Conservation (phyloP, 2,888 invertebrate genomes). For the Drosophila lacicola region DNA sequence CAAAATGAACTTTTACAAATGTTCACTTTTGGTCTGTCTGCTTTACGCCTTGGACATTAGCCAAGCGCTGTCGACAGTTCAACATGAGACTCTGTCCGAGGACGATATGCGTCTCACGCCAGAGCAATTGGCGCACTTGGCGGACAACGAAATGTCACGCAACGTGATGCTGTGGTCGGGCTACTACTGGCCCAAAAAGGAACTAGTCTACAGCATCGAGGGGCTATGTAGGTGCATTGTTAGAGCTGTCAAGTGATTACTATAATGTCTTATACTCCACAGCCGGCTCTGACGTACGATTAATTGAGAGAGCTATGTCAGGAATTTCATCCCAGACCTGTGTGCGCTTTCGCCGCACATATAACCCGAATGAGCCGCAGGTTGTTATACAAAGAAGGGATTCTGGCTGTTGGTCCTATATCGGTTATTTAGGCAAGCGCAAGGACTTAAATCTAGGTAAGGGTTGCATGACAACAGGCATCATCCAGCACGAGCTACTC, state of each 20-base stretch:
- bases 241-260: too few species aligned
- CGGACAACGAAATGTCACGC: not conserved
- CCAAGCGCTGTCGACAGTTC: not conserved
- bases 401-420: constrained; percentile 90
- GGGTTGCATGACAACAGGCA: constrained; percentile 80
- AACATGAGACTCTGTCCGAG: not conserved
- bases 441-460: constrained; percentile 60
- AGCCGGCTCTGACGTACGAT: constrained; percentile 18
- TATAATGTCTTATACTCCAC: not conserved
- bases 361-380: constrained; percentile 14
- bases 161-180: constrained; percentile 20
- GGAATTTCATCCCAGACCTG: constrained; percentile 50
- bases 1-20: constrained; percentile 10
- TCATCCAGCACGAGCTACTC: constrained; percentile 90
- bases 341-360: constrained; percentile 42
- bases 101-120: constrained; percentile 34
- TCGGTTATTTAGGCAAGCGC: constrained; percentile 87
- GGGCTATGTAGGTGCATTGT: constrained; percentile 40
- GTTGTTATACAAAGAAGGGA: constrained; percentile 4
- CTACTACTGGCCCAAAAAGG: constrained; percentile 50
- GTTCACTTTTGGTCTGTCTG: constrained; percentile 3
- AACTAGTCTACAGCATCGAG: constrained; percentile 47
- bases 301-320: constrained; percentile 45
- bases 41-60: not conserved
- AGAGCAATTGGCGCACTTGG: constrained; percentile 19